phyloP scores from a whole-genome alignment of 2,888 invertebrate genomes.

The Agonum fuliginosum region DNA sequence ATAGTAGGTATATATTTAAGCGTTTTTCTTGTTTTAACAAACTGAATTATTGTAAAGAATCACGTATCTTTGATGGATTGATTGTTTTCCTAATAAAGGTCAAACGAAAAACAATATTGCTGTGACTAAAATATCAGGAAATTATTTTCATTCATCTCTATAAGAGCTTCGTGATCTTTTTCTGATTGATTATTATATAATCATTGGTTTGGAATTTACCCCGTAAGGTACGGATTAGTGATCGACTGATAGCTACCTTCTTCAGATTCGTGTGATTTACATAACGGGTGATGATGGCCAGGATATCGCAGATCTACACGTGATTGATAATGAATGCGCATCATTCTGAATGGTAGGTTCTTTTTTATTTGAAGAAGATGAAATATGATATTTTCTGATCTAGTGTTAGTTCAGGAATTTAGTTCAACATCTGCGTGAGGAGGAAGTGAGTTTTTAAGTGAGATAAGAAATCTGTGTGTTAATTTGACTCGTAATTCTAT shows the following conservation, averaged over 20 bases:
- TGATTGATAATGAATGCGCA: not conserved
- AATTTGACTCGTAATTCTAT: too few relatives aligned
- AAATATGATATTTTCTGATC: not conserved
- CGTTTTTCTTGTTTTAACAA: too few relatives aligned
- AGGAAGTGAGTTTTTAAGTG: not conserved
- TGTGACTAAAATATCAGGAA: too few relatives aligned
- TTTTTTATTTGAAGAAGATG: not conserved
- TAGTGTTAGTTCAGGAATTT: not conserved
- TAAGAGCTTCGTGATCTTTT: not conserved
- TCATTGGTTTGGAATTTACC: not conserved
- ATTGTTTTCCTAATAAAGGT: too few relatives aligned
- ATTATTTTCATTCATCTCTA: too few relatives aligned
- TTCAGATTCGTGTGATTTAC: conserved; percentile 23
- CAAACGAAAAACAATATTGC: too few relatives aligned
- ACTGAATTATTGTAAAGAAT: too few relatives aligned
- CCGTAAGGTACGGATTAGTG: conserved; percentile 3
- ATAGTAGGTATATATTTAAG: too few relatives aligned
- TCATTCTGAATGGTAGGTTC: not conserved
- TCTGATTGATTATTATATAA: conserved; percentile 13
- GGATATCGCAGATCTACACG: conserved; percentile 24
- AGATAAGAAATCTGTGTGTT: too few relatives aligned
- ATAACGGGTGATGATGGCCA: conserved; percentile 25
- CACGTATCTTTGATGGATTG: too few relatives aligned
- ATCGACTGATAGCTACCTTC: not conserved
- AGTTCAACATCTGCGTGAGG: not conserved